Percentiles rank a stretch among this genome's conserved stretches.
phyloP scores from a whole-genome alignment of 2,888 invertebrate genomes.

The Phragmatobia fuliginosa region DNA sequence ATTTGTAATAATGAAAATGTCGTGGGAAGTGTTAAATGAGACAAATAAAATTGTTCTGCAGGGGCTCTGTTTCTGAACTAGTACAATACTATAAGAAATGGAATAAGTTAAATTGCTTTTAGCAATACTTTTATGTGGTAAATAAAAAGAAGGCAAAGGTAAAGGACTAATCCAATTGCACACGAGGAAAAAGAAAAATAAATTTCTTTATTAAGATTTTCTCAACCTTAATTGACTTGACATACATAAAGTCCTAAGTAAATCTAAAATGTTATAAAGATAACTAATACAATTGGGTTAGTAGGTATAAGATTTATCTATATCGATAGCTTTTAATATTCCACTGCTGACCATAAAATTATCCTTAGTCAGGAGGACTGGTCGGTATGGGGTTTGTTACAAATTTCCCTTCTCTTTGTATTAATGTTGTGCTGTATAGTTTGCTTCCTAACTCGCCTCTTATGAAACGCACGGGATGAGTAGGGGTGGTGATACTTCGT shows the following conservation, averaged over 20 bases:
- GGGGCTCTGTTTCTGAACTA: not conserved
- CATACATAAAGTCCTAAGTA: not conserved
- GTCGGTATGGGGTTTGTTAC: too few relatives aligned
- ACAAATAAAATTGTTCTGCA: not conserved
- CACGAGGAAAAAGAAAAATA: not conserved
- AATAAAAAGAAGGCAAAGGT: not conserved
- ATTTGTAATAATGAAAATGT: conserved; percentile 34
- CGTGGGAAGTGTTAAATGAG: conserved; percentile 12
- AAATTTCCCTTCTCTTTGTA: too few relatives aligned
- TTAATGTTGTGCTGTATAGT: too few relatives aligned
- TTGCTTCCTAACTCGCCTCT: too few relatives aligned
- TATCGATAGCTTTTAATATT: too few relatives aligned
- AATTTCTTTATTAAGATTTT: not conserved
- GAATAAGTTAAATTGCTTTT: not conserved
- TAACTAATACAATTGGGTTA: not conserved
- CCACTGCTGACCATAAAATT: too few relatives aligned
- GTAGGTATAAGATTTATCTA: not conserved
- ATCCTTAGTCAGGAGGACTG: too few relatives aligned
- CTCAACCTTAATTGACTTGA: not conserved
- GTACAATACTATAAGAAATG: not conserved
- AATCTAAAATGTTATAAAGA: not conserved
- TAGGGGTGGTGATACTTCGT: too few relatives aligned
- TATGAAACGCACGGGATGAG: too few relatives aligned
- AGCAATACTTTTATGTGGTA: not conserved
- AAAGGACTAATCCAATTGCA: not conserved